These are phyloP conservation scores for Aplodontia rufa DNA, from an alignment of 2,113 vertebrate species.

Conservation along the genomic window DNA sequence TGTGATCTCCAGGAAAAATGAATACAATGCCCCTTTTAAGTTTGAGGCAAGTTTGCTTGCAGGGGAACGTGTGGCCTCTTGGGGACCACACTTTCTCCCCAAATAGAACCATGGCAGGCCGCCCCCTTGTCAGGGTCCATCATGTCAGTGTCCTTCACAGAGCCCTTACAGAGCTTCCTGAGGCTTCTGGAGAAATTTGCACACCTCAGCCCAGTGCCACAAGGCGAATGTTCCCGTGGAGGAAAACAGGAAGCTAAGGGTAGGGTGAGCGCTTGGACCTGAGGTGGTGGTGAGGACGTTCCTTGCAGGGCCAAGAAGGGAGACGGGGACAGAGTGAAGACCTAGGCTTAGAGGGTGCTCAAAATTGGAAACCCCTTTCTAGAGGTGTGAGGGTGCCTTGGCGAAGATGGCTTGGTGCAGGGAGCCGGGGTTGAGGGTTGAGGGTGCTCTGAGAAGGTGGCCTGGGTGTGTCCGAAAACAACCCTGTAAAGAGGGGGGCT, in stretches of 20 bases:
- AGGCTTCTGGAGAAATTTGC: background rate
- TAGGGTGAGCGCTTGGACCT: background rate
- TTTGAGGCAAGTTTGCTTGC: background rate
- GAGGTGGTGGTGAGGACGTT: accelerated
- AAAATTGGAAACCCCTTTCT: background rate
- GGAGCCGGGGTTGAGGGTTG: too few relatives aligned
- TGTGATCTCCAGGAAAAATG: too few relatives aligned
- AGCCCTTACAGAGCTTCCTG: background rate
- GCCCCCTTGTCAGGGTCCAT: background rate
- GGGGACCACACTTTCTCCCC: background rate
- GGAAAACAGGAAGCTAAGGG: background rate
- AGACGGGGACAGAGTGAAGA: background rate
- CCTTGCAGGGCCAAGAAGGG: background rate
- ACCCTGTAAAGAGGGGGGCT: too few relatives aligned
- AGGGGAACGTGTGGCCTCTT: background rate
- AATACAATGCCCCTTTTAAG: background rate
- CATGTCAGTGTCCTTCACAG: background rate
- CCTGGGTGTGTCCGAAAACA: background rate
- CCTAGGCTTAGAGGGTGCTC: background rate
- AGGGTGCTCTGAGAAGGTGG: background rate
- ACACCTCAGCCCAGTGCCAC: background rate
- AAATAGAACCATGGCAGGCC: background rate
- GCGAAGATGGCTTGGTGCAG: too few relatives aligned
- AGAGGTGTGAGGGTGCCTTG: background rate
- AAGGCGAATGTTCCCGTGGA: background rate